These are phyloP conservation scores for Cephalopachus bancanus DNA, from an alignment of 2,797 vertebrate species.

Conservation along the genomic window DNA sequence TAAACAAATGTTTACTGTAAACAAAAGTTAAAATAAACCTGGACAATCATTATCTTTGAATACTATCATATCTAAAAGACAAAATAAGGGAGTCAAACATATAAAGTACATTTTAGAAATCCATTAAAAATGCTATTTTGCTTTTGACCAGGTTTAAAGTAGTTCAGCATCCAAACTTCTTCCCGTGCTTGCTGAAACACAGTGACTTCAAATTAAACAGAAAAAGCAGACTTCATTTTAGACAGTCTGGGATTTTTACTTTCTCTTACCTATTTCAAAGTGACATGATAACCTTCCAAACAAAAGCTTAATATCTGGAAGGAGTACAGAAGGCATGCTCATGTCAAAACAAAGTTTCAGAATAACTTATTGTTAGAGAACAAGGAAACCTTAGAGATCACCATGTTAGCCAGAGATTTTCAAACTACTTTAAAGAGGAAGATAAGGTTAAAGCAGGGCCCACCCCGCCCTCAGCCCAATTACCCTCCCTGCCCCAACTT, in stretches of 20 bases:
- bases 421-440: background rate
- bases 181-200: background rate
- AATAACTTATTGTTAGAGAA: background rate
- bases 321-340: background rate
- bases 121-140: background rate
- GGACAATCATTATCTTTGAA: background rate
- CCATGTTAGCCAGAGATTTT: background rate
- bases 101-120: background rate
- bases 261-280: background rate
- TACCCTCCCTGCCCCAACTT: background rate
- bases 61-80: background rate
- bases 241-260: background rate
- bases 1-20: background rate
- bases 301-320: background rate
- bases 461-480: background rate
- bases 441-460: background rate
- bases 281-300: background rate
- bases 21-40: background rate
- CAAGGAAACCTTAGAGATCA: too few species aligned
- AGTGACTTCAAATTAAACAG: background rate
- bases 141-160: background rate
- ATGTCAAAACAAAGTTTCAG: background rate
- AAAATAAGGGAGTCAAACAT: background rate
- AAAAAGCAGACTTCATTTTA: background rate
- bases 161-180: background rate